Conservation (phyloP, 1,140 invertebrate genomes). For the Drosophila hydei region DNA sequence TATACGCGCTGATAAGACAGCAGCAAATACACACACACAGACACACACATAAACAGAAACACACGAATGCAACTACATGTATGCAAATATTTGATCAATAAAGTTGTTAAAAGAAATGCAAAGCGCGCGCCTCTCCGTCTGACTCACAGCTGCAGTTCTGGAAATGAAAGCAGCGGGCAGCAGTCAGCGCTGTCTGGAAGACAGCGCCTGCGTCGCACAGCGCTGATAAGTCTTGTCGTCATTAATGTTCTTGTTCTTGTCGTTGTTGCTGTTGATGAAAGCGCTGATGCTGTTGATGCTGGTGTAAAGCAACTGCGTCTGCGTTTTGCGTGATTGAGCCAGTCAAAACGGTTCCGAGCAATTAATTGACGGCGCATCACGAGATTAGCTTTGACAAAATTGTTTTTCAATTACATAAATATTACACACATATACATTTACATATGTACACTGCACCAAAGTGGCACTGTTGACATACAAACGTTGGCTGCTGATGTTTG, state of each 20-base stretch:
- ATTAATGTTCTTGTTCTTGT: conserved; percentile 5
- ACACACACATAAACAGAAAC: conserved; percentile 12
- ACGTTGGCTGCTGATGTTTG: conserved; percentile 38
- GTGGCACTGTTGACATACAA: conserved; percentile 47
- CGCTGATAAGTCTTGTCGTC: conserved; percentile 25
- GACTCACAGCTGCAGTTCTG: conserved; percentile 31
- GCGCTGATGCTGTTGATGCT: conserved; percentile 2
- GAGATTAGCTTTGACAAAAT: conserved; percentile 65
- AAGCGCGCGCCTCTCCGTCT: conserved; percentile 22
- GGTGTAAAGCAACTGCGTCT: conserved; percentile 25
- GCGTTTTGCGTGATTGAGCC: conserved; percentile 39
- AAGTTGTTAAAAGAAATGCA: conserved; percentile 37
- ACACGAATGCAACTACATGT: conserved; percentile 11
- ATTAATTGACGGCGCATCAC: conserved; percentile 63
- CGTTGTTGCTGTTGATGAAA: not conserved
- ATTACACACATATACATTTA: conserved; percentile 45
- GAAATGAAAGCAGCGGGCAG: conserved; percentile 7
- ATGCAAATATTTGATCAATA: conserved; percentile 78
- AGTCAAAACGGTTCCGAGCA: conserved; percentile 15
- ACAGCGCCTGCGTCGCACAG: conserved; percentile 3
- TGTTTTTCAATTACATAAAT: conserved; percentile 77
- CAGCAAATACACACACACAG: conserved; percentile 30
- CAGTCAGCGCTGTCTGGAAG: conserved; percentile 7
- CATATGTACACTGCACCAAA: not conserved
- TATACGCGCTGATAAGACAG: conserved; percentile 59